Conservation (phyloP, 2,888 invertebrate species). For the Caenorhabditis panamensis region DNA sequence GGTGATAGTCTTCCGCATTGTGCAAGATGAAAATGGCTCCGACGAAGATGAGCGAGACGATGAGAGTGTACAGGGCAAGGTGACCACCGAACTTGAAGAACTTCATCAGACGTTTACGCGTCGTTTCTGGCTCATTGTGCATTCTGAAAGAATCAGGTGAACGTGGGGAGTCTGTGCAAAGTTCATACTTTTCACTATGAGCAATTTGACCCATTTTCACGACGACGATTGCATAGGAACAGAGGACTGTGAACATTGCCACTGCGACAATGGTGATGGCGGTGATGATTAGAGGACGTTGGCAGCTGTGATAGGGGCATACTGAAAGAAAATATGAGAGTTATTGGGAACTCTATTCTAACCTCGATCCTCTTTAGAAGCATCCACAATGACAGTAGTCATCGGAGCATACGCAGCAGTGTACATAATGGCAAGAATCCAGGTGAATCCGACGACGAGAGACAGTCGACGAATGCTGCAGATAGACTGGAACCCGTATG, state of each 20-base stretch:
- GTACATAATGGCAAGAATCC: conserved; percentile 67
- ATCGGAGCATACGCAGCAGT: conserved; percentile 68
- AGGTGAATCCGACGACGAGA: conserved; percentile 56
- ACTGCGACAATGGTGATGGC: conserved; percentile 67
- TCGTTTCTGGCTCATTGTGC: conserved; percentile 71
- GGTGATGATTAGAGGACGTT: conserved; percentile 70
- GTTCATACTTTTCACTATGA: conserved; percentile 58
- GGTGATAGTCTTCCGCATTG: conserved; percentile 62
- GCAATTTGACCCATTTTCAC: conserved; percentile 64
- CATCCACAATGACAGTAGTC: conserved; percentile 67
- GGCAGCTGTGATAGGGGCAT: conserved; percentile 68
- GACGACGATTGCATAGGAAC: conserved; percentile 66
- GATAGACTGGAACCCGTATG: conserved; percentile 69
- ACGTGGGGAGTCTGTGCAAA: neutral
- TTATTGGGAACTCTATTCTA: neutral
- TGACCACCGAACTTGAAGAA: conserved; percentile 71
- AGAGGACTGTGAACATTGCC: conserved; percentile 65
- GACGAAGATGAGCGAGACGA: conserved; percentile 63
- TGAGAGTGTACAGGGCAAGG: conserved; percentile 66
- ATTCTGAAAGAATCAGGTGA: conserved; percentile 51
- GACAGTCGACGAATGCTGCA: conserved; percentile 64
- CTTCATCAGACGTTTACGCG: conserved; percentile 62
- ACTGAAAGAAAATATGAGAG: conserved; percentile 61
- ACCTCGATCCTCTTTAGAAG: conserved; percentile 54
- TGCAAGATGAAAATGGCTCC: conserved; percentile 66